These are phyloP conservation scores for Tubulanus polymorphus DNA, from an alignment of 2,888 invertebrate genomes.

Conservation along the genomic window DNA sequence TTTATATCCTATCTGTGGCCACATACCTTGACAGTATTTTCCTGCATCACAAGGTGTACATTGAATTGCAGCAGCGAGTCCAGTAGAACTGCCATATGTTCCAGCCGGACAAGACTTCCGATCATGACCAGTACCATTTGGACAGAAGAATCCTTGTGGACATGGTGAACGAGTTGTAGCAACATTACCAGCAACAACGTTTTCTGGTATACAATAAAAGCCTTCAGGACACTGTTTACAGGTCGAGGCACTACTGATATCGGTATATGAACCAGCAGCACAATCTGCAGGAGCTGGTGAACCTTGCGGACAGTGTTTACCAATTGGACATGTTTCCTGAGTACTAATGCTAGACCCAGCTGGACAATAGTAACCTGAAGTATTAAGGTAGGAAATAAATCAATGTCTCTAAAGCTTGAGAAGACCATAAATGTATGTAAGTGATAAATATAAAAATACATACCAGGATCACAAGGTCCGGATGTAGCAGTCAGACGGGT, in stretches of 20 bases:
- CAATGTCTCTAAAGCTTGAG: no score
- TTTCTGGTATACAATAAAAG: slow-evolving; percentile 44
- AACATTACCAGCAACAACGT: slow-evolving; percentile 30
- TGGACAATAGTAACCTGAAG: slow-evolving; percentile 48
- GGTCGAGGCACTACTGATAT: slow-evolving; percentile 27
- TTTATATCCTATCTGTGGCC: no score
- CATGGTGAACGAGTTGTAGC: slow-evolving; percentile 31
- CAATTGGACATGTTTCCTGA: slow-evolving; percentile 41
- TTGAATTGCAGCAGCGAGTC: slow-evolving; percentile 28
- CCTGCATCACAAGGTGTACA: slow-evolving; percentile 38
- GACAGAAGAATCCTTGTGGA: slow-evolving; percentile 46
- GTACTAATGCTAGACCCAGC: slow-evolving; percentile 39
- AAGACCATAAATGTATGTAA: no score
- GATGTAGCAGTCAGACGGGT: slow-evolving; percentile 34
- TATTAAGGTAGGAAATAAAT: background rate
- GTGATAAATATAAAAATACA: background rate
- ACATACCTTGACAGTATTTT: slow-evolving; percentile 34
- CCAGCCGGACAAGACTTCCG: slow-evolving; percentile 45
- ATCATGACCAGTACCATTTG: slow-evolving; percentile 45
- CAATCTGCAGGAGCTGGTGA: slow-evolving; percentile 37
- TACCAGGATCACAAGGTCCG: slow-evolving; percentile 44
- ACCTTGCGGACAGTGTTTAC: slow-evolving; percentile 41
- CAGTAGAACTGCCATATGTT: slow-evolving; percentile 28
- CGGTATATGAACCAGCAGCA: slow-evolving; percentile 37
- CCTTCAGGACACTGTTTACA: slow-evolving; percentile 44